Evolutionary conservation across 2,797 vertebrate species (phyloP), one percentile per base, ranked within the genome.

Genomic region (Zalophus californianus): DNA sequence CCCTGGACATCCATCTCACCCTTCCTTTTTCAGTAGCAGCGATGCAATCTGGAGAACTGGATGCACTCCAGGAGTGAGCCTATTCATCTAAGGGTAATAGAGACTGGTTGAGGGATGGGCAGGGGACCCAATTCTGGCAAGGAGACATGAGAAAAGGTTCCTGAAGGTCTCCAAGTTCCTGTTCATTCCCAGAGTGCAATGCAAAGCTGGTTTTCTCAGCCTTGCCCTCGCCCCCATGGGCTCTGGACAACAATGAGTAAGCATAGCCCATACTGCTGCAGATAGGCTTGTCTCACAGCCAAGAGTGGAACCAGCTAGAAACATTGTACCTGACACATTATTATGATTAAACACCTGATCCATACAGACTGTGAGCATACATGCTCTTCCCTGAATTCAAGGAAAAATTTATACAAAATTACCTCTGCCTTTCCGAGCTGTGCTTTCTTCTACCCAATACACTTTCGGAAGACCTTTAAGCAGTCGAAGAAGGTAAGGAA

Each of bases 361-460:
- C 35, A 58, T 66, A 66, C 27, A 91, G 58, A 62, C 10, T 14
- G 7, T 56, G 13, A 82, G 66, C 25, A 56, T 10, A 44, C 1
- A 3, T 27, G 27, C 14, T 68, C 44, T 52, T 58, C 89, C 58
- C 52, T 27, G 8, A 18, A 56, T 73, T 90, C 35, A 27, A 29
- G n/a, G 44, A 89, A 96, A 86, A 93, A 12, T 25, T 15, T 4
- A 38, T 5, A 58, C 1, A 77, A 56, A 72, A 79, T 98, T 98
- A 99, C 99, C 99, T 98, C 98, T 99, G 97, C 99, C 98, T 99
- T 99, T 99, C 92, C 99, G 99, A 87, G 99, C 99, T 0, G 99
- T 99, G 98, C 99, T 99, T 98, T 99, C 99, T 98, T 99, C 99
- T 91, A 99, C 99, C 99, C 99, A 99, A 0, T 99, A 99, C 23